These are phyloP conservation scores for Nerophis lumbriciformis DNA, from an alignment of 2,113 vertebrate genomes.

Conservation along the genomic window DNA sequence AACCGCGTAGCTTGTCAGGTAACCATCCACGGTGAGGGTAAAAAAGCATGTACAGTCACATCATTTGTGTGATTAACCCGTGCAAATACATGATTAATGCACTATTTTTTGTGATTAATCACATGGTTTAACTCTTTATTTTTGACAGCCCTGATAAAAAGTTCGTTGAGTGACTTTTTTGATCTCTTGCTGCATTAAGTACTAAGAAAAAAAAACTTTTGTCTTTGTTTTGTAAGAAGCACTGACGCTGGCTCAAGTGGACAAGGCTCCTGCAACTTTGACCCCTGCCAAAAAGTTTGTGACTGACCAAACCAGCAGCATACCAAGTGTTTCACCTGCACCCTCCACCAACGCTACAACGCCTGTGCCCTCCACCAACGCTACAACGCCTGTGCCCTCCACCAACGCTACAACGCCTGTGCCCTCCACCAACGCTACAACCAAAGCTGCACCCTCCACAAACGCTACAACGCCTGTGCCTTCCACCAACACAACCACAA, in stretches of 20 bases:
- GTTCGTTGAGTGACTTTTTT: too few relatives aligned
- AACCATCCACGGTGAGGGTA: too few relatives aligned
- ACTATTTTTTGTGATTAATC: too few relatives aligned
- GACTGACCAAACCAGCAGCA: not conserved
- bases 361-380: accelerated
- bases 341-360: not conserved
- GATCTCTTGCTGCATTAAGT: too few relatives aligned
- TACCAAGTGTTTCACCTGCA: not conserved
- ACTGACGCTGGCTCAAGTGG: constrained; percentile 19
- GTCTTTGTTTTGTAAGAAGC: constrained; percentile 29
- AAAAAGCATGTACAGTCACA: too few relatives aligned
- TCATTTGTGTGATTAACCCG: too few relatives aligned
- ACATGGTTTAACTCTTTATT: too few relatives aligned
- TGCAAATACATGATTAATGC: too few relatives aligned
- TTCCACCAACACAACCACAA: not conserved
- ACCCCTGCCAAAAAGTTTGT: constrained; percentile 17
- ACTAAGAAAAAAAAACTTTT: too few relatives aligned
- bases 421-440: not conserved
- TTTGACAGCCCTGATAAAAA: too few relatives aligned
- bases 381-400: not conserved
- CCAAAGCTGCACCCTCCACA: not conserved
- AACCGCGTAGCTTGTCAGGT: too few relatives aligned
- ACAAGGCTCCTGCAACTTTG: constrained; percentile 22
- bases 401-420: not conserved
- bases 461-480: not conserved